A percentile compares a stretch with the other conserved stretches of the same genome.
These are phyloP conservation scores for Simalia tracyae DNA, from an alignment of 2,797 vertebrate genomes.

Conservation along the genomic window DNA sequence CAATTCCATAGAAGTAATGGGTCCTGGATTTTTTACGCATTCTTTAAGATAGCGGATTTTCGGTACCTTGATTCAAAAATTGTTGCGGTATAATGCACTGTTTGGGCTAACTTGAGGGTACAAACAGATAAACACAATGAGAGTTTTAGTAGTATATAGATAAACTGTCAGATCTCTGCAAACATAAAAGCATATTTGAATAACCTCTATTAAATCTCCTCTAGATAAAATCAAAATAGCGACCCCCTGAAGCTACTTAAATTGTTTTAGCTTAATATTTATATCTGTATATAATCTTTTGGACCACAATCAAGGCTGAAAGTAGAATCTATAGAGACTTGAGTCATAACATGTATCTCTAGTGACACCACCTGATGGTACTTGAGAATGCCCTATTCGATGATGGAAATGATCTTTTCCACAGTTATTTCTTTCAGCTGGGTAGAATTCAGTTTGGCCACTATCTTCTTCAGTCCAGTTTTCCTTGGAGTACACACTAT, in stretches of 20 bases:
- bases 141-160: too few relatives aligned
- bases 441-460: conserved; percentile 63
- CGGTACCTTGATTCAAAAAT: too few relatives aligned
- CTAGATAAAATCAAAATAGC: conserved; percentile 36
- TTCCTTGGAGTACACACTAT: conserved; percentile 60
- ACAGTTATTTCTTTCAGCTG: conserved; percentile 65
- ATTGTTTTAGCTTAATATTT: conserved; percentile 32
- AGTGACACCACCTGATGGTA: accelerated
- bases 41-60: too few relatives aligned
- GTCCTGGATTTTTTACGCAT: too few relatives aligned
- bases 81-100: too few relatives aligned
- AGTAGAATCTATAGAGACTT: accelerated
- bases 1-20: too few relatives aligned
- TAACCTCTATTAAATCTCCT: conserved; percentile 56
- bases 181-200: not conserved
- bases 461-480: conserved; percentile 65
- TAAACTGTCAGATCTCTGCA: accelerated
- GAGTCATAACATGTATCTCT: accelerated
- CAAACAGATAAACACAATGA: too few relatives aligned
- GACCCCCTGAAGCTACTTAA: not conserved
- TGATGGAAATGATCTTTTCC: conserved; percentile 62
- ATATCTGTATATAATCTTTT: not conserved
- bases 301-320: not conserved
- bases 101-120: too few relatives aligned
- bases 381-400: not conserved